Evolutionary conservation across 1,140 invertebrate species (phyloP), one percentile per base, ranked within the genome.

Genomic region (Mylabris phalerata): DNA sequence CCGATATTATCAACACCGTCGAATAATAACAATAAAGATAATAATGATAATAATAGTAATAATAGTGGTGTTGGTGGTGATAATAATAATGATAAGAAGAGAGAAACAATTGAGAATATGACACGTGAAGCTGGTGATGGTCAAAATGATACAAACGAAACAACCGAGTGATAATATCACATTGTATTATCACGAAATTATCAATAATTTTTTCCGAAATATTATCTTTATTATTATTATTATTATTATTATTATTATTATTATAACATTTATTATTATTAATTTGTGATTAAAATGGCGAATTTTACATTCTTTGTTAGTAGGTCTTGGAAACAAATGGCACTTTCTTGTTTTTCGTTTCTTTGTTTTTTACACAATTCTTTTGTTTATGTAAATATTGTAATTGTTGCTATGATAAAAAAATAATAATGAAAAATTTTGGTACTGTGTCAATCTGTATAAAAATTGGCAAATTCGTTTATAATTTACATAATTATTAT

Each of bases 101-200:
- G 7, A 32, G 32, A 32, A 7, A 51, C 65, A 63, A 81, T 82
- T 25, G 77, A 81, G 62, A 79, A 79, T 43, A 82, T 82, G 80
- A 80, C 78, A 25, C 73, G 79, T 6, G 80, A 82, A 58, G 78
- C 80, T 62, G 80, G 79, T 4, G 80, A 81, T 41, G 80, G 79
- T 9, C 78, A 80, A 65, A 79, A 78, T 32, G 78, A 80, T 54
- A 76, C 73, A 41, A 65, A 51, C 49, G 65, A 69, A 43, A 59
- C 40, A 19, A 60, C 57, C 1, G 65, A 71, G 68, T 71, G 69
- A 71, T 68, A 66, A 45, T 57, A 7, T 40, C 39, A 60, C 50
- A 56, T 63, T 43, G 38, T 51, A 19, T 19, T 19, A 19, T 19
- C 19, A 19, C 19, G 39, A 40, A 40, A 40, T 40, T 6, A 40